Percentiles rank a stretch among this genome's conserved stretches.
phyloP scores from a whole-genome alignment of 2,113 vertebrate species.

The Lophotis ruficrista region DNA sequence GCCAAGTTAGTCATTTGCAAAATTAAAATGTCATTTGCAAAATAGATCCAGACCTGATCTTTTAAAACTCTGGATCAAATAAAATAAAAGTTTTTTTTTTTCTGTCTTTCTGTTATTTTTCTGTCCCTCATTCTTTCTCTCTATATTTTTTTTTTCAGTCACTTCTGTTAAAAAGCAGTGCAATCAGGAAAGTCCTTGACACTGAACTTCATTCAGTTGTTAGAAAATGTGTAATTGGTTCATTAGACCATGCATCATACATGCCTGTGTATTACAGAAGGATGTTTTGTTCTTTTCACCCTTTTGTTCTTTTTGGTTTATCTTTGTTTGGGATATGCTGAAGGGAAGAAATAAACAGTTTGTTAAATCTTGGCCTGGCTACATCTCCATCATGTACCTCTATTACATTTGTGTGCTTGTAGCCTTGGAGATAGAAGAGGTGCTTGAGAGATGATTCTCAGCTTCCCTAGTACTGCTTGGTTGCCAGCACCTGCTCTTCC shows the following conservation, averaged over 20 bases:
- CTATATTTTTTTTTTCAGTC: neutral
- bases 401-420: neutral
- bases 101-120: neutral
- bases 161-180: neutral
- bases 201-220: neutral
- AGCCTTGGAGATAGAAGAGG: slow-evolving; percentile 15
- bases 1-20: neutral
- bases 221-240: neutral
- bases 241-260: neutral
- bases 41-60: neutral
- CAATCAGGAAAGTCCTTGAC: neutral
- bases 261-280: neutral
- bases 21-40: slow-evolving; percentile 18
- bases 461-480: neutral
- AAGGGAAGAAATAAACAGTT: neutral
- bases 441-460: neutral
- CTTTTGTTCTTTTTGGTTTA: neutral
- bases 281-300: neutral
- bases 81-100: neutral
- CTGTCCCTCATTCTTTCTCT: neutral
- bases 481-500: neutral
- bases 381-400: neutral
- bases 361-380: neutral
- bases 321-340: neutral
- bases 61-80: neutral